phyloP scores from a whole-genome alignment of 2,113 vertebrate species.

The Cercocebus atys region DNA sequence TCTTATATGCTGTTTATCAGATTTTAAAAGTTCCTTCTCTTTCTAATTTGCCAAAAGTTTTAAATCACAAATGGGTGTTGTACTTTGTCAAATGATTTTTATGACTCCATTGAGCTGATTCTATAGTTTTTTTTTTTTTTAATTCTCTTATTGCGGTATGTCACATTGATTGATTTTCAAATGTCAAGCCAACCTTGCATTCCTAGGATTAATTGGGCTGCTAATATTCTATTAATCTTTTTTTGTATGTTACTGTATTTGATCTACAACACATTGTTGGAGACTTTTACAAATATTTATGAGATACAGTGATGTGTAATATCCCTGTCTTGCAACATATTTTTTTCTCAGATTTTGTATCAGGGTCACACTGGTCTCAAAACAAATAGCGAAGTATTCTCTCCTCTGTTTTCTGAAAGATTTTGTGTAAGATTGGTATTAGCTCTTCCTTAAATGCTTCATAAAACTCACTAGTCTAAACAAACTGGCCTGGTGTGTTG shows the following conservation, averaged over 20 bases:
- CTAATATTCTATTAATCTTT: not conserved
- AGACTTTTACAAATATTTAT: not conserved
- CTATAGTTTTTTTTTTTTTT: not conserved
- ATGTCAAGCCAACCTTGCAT: not conserved
- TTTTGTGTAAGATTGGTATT: not conserved
- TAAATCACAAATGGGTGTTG: not conserved
- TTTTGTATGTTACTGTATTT: not conserved
- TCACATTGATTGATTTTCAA: not conserved
- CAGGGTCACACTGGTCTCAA: not conserved
- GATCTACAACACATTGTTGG: not conserved
- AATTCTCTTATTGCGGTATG: not conserved
- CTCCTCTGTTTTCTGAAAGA: not conserved
- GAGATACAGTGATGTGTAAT: not conserved
- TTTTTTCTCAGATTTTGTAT: not conserved
- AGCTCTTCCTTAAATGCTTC: not conserved
- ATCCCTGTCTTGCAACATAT: not conserved
- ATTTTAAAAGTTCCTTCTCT: not conserved
- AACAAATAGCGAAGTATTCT: not conserved
- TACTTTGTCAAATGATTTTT: not conserved
- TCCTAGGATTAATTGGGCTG: not conserved
- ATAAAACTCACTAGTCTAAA: not conserved
- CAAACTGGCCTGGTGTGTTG: not conserved
- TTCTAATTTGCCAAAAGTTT: not conserved
- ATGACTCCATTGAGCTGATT: not conserved
- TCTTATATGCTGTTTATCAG: not conserved